These are phyloP conservation scores for Dendronephthya gigantea DNA, from an alignment of 64 coral and sea anemone species.

Conservation along the genomic window DNA sequence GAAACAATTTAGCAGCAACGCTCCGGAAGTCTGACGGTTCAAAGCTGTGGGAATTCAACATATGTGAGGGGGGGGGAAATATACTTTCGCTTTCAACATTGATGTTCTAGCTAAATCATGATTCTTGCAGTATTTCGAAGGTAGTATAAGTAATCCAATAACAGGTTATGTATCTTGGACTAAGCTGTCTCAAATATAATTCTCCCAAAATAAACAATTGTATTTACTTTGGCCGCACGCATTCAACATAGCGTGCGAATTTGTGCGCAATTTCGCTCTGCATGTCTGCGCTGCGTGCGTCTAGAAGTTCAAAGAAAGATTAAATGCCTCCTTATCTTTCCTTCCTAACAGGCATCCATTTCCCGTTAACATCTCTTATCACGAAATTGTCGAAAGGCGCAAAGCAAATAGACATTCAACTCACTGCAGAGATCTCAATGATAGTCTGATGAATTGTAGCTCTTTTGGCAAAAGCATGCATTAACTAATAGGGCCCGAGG, in stretches of 20 bases:
- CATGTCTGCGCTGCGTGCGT: too few species aligned
- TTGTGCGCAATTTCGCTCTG: not conserved
- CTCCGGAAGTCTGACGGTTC: too few species aligned
- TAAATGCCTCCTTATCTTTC: not conserved
- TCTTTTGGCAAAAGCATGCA: not conserved
- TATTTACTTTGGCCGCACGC: not conserved
- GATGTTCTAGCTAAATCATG: not conserved
- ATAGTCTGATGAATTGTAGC: not conserved
- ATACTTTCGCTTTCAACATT: not conserved
- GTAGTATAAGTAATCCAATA: not conserved
- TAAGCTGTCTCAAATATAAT: not conserved
- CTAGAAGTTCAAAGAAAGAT: not conserved
- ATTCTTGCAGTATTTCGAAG: not conserved
- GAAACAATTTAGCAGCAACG: not conserved
- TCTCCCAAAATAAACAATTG: not conserved
- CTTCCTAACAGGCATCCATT: not conserved
- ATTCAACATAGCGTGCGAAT: not conserved
- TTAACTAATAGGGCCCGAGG: too few species aligned
- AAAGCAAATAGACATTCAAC: not conserved
- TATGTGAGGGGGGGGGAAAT: not conserved
- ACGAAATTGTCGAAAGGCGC: not conserved
- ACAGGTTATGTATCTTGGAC: not conserved
- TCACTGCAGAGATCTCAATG: not conserved
- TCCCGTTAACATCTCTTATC: not conserved
- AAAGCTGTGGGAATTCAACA: too few species aligned